Evolutionary conservation across 2,888 invertebrate species (phyloP).

Genomic region (Steinernema hermaphroditum): DNA sequence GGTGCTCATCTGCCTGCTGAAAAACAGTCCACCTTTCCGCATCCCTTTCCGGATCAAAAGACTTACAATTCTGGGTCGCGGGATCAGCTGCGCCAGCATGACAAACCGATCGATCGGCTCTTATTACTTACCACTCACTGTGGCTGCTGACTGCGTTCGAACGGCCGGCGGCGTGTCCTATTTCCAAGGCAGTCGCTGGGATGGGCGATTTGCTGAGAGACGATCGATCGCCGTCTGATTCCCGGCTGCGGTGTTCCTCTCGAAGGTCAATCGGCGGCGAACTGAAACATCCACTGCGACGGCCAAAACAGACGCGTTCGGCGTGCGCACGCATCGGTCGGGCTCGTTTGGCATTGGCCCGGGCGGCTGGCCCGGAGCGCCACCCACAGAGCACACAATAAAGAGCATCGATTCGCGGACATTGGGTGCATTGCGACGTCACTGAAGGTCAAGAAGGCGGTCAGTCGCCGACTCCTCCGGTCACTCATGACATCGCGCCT

Average conservation of each 20-base stretch:
- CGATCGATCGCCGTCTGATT: conserved; percentile 10
- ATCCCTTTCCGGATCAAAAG: background rate
- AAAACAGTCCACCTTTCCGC: background rate
- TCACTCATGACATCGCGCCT: no score
- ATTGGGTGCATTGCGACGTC: no score
- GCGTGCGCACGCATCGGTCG: conserved; percentile 19
- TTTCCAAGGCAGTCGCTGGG: conserved; percentile 6
- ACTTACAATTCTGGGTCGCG: conserved; percentile 20
- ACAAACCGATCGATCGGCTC: conserved; percentile 20
- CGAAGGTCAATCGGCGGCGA: background rate
- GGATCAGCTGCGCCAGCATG: conserved; percentile 12
- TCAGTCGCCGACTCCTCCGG: no score
- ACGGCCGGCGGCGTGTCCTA: conserved; percentile 20
- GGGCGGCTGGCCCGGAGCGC: no score
- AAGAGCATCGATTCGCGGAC: no score
- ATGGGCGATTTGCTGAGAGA: conserved; percentile 25
- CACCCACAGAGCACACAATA: no score
- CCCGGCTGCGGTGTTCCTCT: no score
- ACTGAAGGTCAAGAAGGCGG: no score
- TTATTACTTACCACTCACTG: conserved; percentile 18
- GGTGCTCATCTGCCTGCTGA: conserved; percentile 11
- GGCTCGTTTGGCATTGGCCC: background rate
- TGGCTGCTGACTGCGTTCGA: conserved; percentile 22
- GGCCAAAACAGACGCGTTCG: conserved; percentile 18
- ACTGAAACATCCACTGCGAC: conserved; percentile 14